Evolutionary conservation across 1,140 invertebrate genomes (phyloP).

Genomic region (Drosophila subpulchrella): DNA sequence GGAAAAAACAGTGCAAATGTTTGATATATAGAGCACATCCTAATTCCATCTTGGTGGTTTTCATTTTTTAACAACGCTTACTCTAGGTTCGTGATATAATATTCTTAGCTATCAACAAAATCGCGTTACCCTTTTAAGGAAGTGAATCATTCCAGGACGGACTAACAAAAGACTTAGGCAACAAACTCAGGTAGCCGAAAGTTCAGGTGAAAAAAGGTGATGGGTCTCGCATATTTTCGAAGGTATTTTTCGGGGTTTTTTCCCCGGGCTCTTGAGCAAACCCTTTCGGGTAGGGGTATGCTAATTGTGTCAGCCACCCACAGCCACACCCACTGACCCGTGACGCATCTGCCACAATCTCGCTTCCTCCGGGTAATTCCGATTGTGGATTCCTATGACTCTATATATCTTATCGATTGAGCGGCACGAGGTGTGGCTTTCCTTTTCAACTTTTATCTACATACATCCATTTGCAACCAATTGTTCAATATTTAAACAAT

Average conservation of each 20-base stretch:
- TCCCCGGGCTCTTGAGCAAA: not conserved
- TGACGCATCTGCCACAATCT: slow-evolving; percentile 53
- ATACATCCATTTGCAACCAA: slow-evolving; percentile 67
- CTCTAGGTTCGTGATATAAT: too few species aligned
- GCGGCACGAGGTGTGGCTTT: slow-evolving; percentile 46
- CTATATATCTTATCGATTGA: slow-evolving; percentile 77
- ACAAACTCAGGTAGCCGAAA: slow-evolving; percentile 75
- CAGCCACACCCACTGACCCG: slow-evolving; percentile 21
- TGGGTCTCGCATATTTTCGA: slow-evolving; percentile 24
- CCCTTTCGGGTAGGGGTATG: slow-evolving; percentile 22
- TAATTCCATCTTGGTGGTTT: too few species aligned
- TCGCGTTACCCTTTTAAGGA: not conserved
- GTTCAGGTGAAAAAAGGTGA: slow-evolving; percentile 58
- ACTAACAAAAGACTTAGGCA: slow-evolving; percentile 74
- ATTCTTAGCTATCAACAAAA: not conserved
- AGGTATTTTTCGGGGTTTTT: slow-evolving; percentile 41
- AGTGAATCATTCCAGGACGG: slow-evolving; percentile 2
- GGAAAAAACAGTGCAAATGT: too few species aligned
- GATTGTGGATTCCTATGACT: slow-evolving; percentile 46
- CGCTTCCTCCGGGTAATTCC: slow-evolving; percentile 65
- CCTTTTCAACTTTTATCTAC: slow-evolving; percentile 43
- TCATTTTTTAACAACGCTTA: too few species aligned
- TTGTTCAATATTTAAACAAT: slow-evolving; percentile 82
- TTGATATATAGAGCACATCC: too few species aligned
- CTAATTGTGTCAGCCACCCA: slow-evolving; percentile 59